These are phyloP conservation scores for Nothoprocta perdicaria DNA, from an alignment of 2,113 vertebrate genomes.

Conservation along the genomic window DNA sequence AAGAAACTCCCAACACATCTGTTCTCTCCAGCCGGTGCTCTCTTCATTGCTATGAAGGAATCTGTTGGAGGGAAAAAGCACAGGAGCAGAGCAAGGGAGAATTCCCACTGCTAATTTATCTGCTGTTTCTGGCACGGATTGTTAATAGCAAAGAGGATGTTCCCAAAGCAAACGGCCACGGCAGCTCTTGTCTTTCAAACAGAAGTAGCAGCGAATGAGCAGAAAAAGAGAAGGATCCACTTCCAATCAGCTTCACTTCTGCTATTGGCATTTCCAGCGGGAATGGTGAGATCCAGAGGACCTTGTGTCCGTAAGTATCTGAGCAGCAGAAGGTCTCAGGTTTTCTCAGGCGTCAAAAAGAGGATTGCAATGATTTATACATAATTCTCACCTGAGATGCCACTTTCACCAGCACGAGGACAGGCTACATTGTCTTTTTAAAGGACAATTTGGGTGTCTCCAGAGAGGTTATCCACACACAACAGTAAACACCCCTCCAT, in stretches of 20 bases:
- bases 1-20: slow-evolving; percentile 64
- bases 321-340: background rate
- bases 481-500: fast-evolving
- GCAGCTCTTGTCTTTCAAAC: background rate
- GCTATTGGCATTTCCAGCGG: slow-evolving; percentile 4
- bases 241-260: background rate
- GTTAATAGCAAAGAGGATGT: slow-evolving; percentile 12
- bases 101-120: slow-evolving; percentile 57
- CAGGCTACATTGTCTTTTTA: background rate
- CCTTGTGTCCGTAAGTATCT: fast-evolving
- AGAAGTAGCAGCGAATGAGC: slow-evolving; percentile 31
- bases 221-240: slow-evolving; percentile 29
- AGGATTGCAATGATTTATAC: background rate
- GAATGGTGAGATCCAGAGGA: background rate
- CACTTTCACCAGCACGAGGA: background rate
- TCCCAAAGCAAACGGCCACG: slow-evolving; percentile 54
- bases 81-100: background rate
- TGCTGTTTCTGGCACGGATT: slow-evolving; percentile 28
- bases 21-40: fast-evolving
- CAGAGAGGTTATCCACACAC: background rate
- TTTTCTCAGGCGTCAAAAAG: background rate
- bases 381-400: background rate
- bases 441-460: background rate
- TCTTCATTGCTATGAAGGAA: background rate
- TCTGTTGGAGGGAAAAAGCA: slow-evolving; percentile 1